Evolutionary conservation across 1,140 invertebrate species (phyloP).

Genomic region (Drosophila rhopaloa): DNA sequence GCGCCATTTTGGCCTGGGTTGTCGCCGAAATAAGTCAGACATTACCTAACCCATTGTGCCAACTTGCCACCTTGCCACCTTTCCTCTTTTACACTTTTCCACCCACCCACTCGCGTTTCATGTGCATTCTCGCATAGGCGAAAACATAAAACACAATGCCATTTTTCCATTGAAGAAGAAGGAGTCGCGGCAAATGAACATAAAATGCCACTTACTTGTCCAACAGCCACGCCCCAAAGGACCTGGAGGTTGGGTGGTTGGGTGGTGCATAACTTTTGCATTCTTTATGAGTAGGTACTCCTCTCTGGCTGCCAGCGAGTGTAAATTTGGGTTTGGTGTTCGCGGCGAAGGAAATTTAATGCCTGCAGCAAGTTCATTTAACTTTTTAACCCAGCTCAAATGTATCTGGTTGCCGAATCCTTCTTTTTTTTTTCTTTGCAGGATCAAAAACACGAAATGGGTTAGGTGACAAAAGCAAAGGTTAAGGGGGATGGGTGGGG

Average conservation of each 20-base stretch:
- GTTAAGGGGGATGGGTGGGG: neutral
- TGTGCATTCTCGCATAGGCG: slow-evolving; percentile 57
- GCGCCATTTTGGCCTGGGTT: slow-evolving; percentile 48
- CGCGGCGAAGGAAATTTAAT: slow-evolving; percentile 64
- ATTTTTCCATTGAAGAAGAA: slow-evolving; percentile 37
- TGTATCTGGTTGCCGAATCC: slow-evolving; percentile 43
- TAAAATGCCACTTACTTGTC: slow-evolving; percentile 80
- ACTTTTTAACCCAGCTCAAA: slow-evolving; percentile 72
- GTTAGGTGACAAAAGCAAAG: slow-evolving; percentile 46
- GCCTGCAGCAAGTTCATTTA: slow-evolving; percentile 77
- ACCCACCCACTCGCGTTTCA: neutral
- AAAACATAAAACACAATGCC: slow-evolving; percentile 77
- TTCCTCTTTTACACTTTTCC: neutral
- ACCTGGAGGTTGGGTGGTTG: slow-evolving; percentile 3
- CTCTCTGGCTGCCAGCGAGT: neutral
- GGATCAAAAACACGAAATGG: slow-evolving; percentile 45
- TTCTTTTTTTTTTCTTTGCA: slow-evolving; percentile 13
- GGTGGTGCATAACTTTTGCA: slow-evolving; percentile 56
- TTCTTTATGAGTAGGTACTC: slow-evolving; percentile 43
- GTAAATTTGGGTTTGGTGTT: slow-evolving; percentile 48
- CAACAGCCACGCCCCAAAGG: slow-evolving; percentile 44
- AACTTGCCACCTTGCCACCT: slow-evolving; percentile 20
- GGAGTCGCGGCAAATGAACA: slow-evolving; percentile 68
- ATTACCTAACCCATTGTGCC: slow-evolving; percentile 29
- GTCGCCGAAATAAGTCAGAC: slow-evolving; percentile 70